Conservation (phyloP, 1,140 invertebrate species). For the Drosophila nigrodunni region DNA sequence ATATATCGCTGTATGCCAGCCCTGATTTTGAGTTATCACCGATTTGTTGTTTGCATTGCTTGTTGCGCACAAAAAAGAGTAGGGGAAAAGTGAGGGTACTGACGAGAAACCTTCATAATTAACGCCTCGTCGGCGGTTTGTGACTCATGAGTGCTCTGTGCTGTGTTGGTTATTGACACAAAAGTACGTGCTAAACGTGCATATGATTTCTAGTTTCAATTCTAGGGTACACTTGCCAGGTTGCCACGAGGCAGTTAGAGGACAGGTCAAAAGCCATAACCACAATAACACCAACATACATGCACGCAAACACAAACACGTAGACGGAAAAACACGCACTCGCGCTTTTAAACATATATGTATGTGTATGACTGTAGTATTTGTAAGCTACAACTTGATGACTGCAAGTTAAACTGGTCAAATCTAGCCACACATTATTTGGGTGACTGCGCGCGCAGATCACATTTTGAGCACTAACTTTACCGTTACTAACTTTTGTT, state of each 20-base stretch:
- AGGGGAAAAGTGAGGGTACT: neutral
- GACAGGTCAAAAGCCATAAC: neutral
- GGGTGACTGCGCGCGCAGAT: constrained; percentile 25
- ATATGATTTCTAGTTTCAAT: constrained; percentile 15
- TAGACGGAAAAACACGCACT: neutral
- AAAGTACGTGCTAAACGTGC: constrained; percentile 31
- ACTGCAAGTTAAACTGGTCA: constrained; percentile 28
- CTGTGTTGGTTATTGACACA: neutral
- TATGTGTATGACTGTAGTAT: neutral
- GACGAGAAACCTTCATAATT: constrained; percentile 20
- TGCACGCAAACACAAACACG: neutral
- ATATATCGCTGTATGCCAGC: neutral
- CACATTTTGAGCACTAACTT: neutral
- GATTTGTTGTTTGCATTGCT: neutral
- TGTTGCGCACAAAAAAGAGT: neutral
- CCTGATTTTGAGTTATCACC: constrained; percentile 23
- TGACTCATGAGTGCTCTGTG: constrained; percentile 23
- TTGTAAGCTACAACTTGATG: constrained; percentile 17
- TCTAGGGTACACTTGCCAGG: constrained; percentile 28
- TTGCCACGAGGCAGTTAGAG: constrained; percentile 1
- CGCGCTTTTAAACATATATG: constrained; percentile 1
- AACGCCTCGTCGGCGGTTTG: constrained; percentile 17
- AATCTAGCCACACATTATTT: constrained; percentile 18
- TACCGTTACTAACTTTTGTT: constrained; percentile 62
- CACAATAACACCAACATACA: constrained; percentile 14